A percentile compares a stretch with the other conserved stretches of the same genome.
These are phyloP conservation scores for Nannospalax galili DNA, from an alignment of 2,113 vertebrate genomes.

Conservation along the genomic window DNA sequence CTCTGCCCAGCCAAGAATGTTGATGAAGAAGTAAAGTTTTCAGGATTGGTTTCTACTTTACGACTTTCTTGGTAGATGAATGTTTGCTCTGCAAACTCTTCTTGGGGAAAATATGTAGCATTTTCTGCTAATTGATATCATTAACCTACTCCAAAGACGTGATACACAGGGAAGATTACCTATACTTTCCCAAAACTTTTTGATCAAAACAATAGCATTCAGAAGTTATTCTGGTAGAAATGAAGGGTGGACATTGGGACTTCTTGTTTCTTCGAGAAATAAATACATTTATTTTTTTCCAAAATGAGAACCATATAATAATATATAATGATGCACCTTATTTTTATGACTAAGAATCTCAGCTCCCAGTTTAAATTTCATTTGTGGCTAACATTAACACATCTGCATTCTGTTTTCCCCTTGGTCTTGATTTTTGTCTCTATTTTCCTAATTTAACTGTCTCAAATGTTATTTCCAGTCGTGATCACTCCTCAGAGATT, in stretches of 20 bases:
- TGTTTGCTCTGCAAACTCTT: not conserved
- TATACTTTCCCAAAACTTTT: not conserved
- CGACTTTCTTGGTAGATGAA: not conserved
- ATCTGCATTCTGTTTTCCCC: not conserved
- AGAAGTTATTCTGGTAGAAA: not conserved
- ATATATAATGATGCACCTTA: not conserved
- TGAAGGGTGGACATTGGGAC: not conserved
- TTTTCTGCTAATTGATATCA: not conserved
- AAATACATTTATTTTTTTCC: not conserved
- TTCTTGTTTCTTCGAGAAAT: not conserved
- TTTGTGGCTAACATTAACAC: not conserved
- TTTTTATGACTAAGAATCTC: not conserved
- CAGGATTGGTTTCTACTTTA: not conserved
- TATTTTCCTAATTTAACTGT: conserved; percentile 12
- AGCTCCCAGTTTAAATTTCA: conserved; percentile 12
- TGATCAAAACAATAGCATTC: not conserved
- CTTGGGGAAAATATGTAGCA: not conserved
- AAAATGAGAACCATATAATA: not conserved
- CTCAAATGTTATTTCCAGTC: not conserved
- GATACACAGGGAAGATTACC: not conserved
- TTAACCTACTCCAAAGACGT: conserved; percentile 21
- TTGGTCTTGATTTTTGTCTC: not conserved
- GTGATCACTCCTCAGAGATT: not conserved
- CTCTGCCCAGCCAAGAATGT: not conserved
- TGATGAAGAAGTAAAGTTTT: not conserved